Conservation (phyloP, 2,888 invertebrate species). For the Camptogramma bilineatum region DNA sequence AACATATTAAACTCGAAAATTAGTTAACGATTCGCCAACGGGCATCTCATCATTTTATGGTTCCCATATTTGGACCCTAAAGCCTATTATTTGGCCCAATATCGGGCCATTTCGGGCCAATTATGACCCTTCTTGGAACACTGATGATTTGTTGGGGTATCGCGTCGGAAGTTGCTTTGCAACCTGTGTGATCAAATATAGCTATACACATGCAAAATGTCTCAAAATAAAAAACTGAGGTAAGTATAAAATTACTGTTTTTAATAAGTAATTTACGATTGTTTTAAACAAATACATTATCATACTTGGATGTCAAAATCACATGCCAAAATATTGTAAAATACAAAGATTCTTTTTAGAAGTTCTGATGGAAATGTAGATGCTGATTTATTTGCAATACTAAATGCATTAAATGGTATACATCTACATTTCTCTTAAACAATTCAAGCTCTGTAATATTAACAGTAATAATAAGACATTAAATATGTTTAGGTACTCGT, state of each 20-base stretch:
- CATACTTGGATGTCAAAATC: too few species aligned
- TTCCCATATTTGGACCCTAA: constrained; percentile 70
- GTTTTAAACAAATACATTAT: too few species aligned
- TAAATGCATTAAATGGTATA: too few species aligned
- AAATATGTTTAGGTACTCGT: neutral
- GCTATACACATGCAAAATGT: neutral
- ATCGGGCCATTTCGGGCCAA: constrained; percentile 54
- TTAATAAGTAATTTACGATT: too few species aligned
- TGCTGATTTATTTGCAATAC: too few species aligned
- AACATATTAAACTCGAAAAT: constrained; percentile 44
- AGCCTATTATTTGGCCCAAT: constrained; percentile 72
- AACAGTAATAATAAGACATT: neutral
- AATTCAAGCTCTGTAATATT: too few species aligned
- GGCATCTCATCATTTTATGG: constrained; percentile 76
- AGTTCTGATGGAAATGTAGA: too few species aligned
- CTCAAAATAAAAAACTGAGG: neutral
- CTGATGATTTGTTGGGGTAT: constrained; percentile 51
- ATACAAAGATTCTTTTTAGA: too few species aligned
- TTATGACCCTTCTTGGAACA: constrained; percentile 51
- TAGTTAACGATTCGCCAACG: constrained; percentile 51
- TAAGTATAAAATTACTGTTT: too few species aligned
- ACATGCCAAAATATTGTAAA: too few species aligned
- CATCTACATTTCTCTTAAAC: too few species aligned
- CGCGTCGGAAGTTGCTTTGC: constrained; percentile 21
- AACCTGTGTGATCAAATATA: constrained; percentile 6